A percentile compares a stretch with the other conserved stretches of the same genome.
Conservation (phyloP, 53 echinoderm and acorn worm genomes). For the Temnopleurus reevesii region DNA sequence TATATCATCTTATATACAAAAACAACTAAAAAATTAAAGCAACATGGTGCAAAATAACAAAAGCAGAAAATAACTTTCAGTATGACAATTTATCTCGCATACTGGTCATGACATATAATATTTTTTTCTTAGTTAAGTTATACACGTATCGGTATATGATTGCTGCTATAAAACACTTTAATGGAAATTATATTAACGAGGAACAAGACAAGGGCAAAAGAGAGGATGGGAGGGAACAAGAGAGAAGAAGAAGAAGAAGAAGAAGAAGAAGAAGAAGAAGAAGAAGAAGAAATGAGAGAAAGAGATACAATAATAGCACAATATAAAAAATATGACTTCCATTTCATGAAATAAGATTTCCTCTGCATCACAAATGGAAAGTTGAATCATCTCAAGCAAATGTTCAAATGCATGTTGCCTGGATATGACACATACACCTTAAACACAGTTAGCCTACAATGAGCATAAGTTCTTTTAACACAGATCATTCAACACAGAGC, state of each 20-base stretch:
- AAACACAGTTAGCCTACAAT: background rate
- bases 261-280: background rate
- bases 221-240: too few species aligned
- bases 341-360: background rate
- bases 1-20: constrained; percentile 53
- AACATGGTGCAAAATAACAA: constrained; percentile 27
- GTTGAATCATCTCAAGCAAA: constrained; percentile 5
- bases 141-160: too few species aligned
- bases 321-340: background rate
- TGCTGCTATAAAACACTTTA: too few species aligned
- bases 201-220: too few species aligned
- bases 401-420: constrained; percentile 3
- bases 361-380: background rate
- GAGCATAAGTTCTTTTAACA: too few species aligned
- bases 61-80: too few species aligned
- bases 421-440: background rate
- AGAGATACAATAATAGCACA: background rate
- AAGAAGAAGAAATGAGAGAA: background rate
- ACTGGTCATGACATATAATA: too few species aligned
- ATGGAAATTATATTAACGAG: too few species aligned
- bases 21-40: constrained; percentile 5
- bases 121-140: too few species aligned
- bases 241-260: background rate
- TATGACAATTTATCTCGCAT: too few species aligned
- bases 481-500: too few species aligned